A percentile compares a stretch with the other conserved stretches of the same genome.
These are phyloP conservation scores for Drosophila punjabiensis DNA, from an alignment of 1,140 invertebrate species.

Conservation along the genomic window DNA sequence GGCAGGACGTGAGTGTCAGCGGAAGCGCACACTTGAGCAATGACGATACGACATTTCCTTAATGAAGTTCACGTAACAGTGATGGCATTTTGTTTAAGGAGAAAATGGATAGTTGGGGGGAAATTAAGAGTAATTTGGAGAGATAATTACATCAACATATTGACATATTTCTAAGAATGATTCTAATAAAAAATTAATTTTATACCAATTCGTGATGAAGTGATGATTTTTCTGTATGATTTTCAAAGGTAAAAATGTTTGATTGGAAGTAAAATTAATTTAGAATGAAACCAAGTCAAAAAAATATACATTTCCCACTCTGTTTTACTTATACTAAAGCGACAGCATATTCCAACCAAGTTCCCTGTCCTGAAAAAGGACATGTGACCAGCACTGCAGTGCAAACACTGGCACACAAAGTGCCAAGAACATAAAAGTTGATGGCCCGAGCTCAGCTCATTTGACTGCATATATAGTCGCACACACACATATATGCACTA, in stretches of 20 bases:
- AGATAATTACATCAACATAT: no score
- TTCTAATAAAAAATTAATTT: neutral
- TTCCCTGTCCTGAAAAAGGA: slow-evolving; percentile 1
- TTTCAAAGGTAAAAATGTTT: neutral
- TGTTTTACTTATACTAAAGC: neutral
- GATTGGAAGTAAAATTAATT: neutral
- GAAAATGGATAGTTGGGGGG: neutral
- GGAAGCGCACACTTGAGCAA: slow-evolving; percentile 81
- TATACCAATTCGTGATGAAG: no score
- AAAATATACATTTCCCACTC: neutral
- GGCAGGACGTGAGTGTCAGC: slow-evolving; percentile 63
- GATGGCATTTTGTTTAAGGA: neutral
- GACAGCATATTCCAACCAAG: no score
- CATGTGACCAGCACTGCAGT: slow-evolving; percentile 7
- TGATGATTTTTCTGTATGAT: neutral
- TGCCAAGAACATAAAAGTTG: slow-evolving; percentile 69
- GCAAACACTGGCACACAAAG: slow-evolving; percentile 10
- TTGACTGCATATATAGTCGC: slow-evolving; percentile 29
- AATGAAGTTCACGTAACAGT: slow-evolving; percentile 70
- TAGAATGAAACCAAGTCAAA: no score
- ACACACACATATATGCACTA: neutral
- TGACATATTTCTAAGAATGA: neutral
- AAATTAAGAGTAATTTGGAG: no score
- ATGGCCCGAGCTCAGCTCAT: slow-evolving; percentile 63
- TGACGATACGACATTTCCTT: slow-evolving; percentile 82